A percentile compares a stretch with the other conserved stretches of the same genome.
Conservation (phyloP, 2,113 vertebrate species). For the Eurystomus gularis region DNA sequence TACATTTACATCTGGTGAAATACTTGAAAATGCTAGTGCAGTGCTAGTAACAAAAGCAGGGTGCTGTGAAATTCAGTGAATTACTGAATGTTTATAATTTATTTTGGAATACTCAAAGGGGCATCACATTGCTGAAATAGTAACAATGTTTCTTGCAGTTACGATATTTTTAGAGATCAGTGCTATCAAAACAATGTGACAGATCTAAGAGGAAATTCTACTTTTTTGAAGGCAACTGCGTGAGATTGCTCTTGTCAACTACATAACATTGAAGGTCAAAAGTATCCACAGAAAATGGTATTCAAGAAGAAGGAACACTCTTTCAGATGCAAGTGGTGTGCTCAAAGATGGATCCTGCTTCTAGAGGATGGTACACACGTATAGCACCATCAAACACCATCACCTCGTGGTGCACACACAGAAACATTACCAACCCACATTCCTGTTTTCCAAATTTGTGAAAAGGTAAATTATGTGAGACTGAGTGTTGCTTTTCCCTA, state of each 20-base stretch:
- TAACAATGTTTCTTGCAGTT: neutral
- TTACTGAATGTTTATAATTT: neutral
- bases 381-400: accelerated
- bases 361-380: neutral
- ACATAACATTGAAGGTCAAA: neutral
- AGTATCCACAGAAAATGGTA: neutral
- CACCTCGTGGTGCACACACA: too few species aligned
- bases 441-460: neutral
- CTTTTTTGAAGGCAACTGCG: neutral
- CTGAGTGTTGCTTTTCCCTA: neutral
- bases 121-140: neutral
- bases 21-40: neutral
- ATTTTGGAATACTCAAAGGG: neutral
- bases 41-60: neutral
- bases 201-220: neutral
- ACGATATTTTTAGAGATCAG: neutral
- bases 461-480: neutral
- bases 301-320: neutral
- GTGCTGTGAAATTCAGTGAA: neutral
- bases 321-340: neutral
- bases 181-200: neutral
- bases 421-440: accelerated
- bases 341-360: neutral
- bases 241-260: neutral
- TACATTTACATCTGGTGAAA: neutral